phyloP scores from a whole-genome alignment of 2,113 vertebrate genomes.

The Mandrillus leucophaeus region DNA sequence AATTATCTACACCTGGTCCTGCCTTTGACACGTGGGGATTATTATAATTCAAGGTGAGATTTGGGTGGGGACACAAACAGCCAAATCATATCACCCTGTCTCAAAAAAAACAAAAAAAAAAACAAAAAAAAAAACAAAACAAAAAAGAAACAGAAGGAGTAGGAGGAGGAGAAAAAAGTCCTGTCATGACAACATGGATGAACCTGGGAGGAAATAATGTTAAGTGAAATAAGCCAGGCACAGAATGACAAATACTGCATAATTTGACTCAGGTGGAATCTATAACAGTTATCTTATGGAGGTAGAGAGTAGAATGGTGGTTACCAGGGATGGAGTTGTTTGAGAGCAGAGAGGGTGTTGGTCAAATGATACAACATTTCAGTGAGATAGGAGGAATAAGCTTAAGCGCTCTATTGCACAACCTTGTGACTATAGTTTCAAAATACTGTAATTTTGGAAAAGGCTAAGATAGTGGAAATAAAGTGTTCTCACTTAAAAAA shows the following conservation, averaged over 20 bases:
- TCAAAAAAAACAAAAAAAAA: no score
- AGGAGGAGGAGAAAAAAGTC: neutral
- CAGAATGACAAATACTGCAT: neutral
- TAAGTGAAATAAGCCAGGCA: neutral
- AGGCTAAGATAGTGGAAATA: neutral
- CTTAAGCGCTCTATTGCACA: neutral
- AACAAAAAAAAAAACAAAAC: no score
- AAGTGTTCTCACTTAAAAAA: neutral
- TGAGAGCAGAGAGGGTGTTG: neutral
- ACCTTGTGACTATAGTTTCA: neutral
- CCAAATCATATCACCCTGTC: no score
- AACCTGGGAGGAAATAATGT: neutral
- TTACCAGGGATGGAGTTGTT: neutral
- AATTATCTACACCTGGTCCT: no score
- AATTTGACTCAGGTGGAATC: neutral
- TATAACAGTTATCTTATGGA: neutral
- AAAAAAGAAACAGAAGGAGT: no score
- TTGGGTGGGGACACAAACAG: no score
- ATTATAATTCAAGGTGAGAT: no score
- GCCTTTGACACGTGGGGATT: no score
- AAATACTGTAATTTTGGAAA: neutral
- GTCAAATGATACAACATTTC: neutral
- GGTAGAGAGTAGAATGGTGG: neutral
- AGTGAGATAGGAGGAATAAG: neutral
- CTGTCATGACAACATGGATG: neutral